Evolutionary conservation across 1,140 invertebrate genomes (phyloP).

Genomic region (Arctopsyche grandis): DNA sequence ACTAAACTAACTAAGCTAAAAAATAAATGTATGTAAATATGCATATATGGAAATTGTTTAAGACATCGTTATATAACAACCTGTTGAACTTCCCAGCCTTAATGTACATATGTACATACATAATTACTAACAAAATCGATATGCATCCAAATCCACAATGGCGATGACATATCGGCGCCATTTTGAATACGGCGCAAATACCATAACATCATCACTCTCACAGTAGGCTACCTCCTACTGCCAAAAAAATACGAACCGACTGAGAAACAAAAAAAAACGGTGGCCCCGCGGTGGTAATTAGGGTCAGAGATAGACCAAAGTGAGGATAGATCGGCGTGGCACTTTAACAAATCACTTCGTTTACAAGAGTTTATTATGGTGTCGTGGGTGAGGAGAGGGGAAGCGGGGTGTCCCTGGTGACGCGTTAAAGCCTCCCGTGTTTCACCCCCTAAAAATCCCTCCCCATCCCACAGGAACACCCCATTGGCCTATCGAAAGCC

Average conservation of each 20-base stretch:
- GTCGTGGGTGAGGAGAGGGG: not conserved
- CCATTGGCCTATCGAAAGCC: conserved; percentile 27
- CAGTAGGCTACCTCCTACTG: not conserved
- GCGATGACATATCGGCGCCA: not conserved
- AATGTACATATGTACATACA: too few species aligned
- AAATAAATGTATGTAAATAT: too few species aligned
- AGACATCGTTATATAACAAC: too few species aligned
- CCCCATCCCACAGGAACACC: not conserved
- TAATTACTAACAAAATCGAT: too few species aligned
- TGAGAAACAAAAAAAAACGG: conserved; percentile 3
- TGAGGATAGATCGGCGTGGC: conserved; percentile 42
- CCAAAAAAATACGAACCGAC: not conserved
- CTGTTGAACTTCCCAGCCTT: too few species aligned
- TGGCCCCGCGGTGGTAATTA: conserved; percentile 37
- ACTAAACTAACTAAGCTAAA: too few species aligned
- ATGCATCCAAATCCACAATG: not conserved
- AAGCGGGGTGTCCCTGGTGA: conserved; percentile 36
- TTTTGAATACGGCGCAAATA: not conserved
- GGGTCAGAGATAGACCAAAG: conserved; percentile 25
- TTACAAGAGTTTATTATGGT: conserved; percentile 47
- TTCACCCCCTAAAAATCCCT: not conserved
- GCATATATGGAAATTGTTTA: too few species aligned
- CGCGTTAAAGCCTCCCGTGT: conserved; percentile 35
- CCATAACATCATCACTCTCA: conserved; percentile 2
- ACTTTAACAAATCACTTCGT: conserved; percentile 52